Evolutionary conservation across 2,888 invertebrate genomes (phyloP).

Genomic region (Drosophila algonquin): DNA sequence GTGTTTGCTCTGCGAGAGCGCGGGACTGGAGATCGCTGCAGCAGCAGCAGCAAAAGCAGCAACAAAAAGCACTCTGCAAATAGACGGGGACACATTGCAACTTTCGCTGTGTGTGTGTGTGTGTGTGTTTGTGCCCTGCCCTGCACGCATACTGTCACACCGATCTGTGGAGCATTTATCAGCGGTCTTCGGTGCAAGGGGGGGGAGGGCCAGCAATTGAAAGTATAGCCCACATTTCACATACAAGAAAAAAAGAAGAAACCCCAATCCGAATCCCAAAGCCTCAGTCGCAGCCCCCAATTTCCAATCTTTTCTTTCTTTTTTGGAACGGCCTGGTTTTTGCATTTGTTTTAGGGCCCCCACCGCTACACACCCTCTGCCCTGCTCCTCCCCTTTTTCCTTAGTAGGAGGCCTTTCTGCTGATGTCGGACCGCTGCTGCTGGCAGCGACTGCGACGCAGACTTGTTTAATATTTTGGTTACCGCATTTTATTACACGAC

Average conservation of each 20-base stretch:
- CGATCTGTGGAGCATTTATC: conserved; percentile 62
- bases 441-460: conserved; percentile 3
- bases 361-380: neutral
- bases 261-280: conserved; percentile 17
- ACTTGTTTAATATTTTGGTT: conserved; percentile 41
- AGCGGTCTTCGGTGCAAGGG: neutral
- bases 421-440: conserved; percentile 31
- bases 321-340: conserved; percentile 31
- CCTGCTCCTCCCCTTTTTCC: neutral
- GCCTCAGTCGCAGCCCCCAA: neutral
- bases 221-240: conserved; percentile 68
- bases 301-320: neutral
- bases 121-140: conserved; percentile 19
- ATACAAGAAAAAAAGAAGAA: conserved; percentile 15
- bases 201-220: conserved; percentile 46
- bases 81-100: conserved; percentile 40
- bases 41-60: neutral
- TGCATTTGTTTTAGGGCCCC: conserved; percentile 34
- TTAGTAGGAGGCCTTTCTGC: conserved; percentile 29
- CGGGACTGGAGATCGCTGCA: conserved; percentile 26
- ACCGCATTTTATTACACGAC: conserved; percentile 46
- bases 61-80: conserved; percentile 18
- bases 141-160: conserved; percentile 43
- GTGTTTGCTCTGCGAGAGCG: conserved; percentile 55
- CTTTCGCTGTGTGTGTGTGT: conserved; percentile 58